phyloP scores from a whole-genome alignment of 2,113 vertebrate genomes.

The Mastomys coucha region DNA sequence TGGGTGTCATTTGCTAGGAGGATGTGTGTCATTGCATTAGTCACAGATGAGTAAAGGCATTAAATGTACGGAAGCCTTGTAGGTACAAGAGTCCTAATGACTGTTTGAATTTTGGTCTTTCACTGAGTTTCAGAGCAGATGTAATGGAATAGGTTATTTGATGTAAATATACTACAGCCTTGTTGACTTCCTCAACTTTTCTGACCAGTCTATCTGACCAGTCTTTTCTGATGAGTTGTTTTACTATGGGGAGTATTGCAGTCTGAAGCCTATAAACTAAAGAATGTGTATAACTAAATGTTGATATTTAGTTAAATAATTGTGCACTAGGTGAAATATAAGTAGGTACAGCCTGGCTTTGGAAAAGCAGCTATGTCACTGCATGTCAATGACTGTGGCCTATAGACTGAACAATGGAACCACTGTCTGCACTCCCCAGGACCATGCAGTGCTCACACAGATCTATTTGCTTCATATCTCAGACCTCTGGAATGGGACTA shows the following conservation, averaged over 20 bases:
- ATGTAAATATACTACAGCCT: background rate
- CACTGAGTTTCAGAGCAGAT: background rate
- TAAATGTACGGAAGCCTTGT: background rate
- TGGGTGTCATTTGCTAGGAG: background rate
- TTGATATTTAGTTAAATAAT: constrained; percentile 41
- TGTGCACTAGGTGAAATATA: background rate
- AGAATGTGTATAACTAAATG: background rate
- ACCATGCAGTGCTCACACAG: background rate
- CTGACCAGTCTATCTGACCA: background rate
- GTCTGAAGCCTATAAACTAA: background rate
- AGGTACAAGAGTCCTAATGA: background rate
- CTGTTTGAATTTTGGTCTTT: background rate
- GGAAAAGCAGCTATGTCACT: background rate
- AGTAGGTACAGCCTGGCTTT: background rate
- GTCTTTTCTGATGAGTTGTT: background rate
- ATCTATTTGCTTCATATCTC: background rate
- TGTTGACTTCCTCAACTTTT: background rate
- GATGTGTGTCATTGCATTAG: background rate
- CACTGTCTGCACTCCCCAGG: background rate
- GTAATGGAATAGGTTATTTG: background rate
- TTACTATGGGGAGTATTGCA: background rate
- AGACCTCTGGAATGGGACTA: background rate
- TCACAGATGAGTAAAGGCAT: background rate
- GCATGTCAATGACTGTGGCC: background rate
- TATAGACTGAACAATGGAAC: background rate